Evolutionary conservation across 2,797 vertebrate species (phyloP).

Genomic region (Lophotriccus pileatus): DNA sequence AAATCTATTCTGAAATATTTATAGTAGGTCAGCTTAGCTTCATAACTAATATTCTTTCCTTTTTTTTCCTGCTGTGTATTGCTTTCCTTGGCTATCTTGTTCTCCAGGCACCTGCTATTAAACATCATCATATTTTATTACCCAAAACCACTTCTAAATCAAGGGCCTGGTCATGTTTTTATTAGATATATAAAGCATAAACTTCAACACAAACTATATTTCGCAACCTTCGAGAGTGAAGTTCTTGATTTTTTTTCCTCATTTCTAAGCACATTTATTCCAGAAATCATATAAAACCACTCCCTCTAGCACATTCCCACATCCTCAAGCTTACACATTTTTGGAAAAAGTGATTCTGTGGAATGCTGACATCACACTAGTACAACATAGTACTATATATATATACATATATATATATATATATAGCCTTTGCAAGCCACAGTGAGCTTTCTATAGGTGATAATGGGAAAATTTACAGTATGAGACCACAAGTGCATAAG

Average conservation of each 20-base stretch:
- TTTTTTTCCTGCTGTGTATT: not conserved
- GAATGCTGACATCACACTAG: not conserved
- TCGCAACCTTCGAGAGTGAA: not conserved
- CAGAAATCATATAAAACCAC: not conserved
- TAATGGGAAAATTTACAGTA: not conserved
- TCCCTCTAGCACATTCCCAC: not conserved
- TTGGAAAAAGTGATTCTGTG: constrained; percentile 27
- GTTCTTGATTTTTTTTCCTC: not conserved
- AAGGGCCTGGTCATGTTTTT: not conserved
- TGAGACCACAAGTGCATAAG: not conserved
- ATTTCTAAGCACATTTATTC: not conserved
- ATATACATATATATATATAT: not conserved
- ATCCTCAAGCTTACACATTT: not conserved
- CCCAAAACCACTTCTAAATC: not conserved
- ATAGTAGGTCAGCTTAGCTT: not conserved
- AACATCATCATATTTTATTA: not conserved
- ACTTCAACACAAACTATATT: not conserved
- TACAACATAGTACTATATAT: not conserved
- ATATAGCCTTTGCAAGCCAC: not conserved
- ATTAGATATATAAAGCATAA: not conserved
- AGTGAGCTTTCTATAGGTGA: not conserved
- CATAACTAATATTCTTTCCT: not conserved
- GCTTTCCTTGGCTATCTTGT: not conserved
- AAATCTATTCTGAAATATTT: not conserved
- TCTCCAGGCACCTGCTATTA: not conserved